A percentile compares a stretch with the other conserved stretches of the same genome.
Conservation (phyloP, 2,113 vertebrate species). For the Grus americana region DNA sequence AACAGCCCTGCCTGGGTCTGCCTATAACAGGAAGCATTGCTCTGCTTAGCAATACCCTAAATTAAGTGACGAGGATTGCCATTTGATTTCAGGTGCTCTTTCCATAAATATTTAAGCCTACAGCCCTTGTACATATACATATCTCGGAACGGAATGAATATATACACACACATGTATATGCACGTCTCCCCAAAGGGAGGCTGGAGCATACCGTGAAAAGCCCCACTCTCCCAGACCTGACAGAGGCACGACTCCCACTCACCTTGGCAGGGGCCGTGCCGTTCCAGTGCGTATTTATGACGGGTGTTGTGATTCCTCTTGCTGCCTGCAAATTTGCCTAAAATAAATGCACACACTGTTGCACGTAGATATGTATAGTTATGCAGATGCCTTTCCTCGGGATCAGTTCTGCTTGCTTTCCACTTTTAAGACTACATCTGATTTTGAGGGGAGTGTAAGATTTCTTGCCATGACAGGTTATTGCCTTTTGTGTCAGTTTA, state of each 20-base stretch:
- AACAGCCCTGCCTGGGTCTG: not conserved
- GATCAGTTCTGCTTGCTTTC: not conserved
- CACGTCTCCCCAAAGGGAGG: not conserved
- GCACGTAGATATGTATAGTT: not conserved
- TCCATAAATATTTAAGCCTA: not conserved
- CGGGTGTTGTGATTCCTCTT: not conserved
- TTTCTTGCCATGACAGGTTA: not conserved
- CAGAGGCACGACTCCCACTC: not conserved
- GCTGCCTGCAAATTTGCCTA: slow-evolving; percentile 5
- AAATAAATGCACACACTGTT: not conserved
- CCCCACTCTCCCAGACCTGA: not conserved
- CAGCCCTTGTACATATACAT: not conserved
- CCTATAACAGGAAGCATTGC: not conserved
- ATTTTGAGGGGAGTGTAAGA: not conserved
- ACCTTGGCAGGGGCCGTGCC: not conserved
- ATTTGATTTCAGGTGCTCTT: not conserved
- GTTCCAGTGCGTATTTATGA: not conserved
- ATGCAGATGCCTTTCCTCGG: not conserved
- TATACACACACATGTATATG: too few relatives aligned
- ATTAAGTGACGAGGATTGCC: not conserved
- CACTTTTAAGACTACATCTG: not conserved
- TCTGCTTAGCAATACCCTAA: not conserved
- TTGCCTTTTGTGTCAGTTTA: not conserved
- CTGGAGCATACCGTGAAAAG: not conserved
- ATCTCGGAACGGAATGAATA: not conserved